phyloP scores from a whole-genome alignment of 2,797 vertebrate species.

The Lepus townsendii region DNA sequence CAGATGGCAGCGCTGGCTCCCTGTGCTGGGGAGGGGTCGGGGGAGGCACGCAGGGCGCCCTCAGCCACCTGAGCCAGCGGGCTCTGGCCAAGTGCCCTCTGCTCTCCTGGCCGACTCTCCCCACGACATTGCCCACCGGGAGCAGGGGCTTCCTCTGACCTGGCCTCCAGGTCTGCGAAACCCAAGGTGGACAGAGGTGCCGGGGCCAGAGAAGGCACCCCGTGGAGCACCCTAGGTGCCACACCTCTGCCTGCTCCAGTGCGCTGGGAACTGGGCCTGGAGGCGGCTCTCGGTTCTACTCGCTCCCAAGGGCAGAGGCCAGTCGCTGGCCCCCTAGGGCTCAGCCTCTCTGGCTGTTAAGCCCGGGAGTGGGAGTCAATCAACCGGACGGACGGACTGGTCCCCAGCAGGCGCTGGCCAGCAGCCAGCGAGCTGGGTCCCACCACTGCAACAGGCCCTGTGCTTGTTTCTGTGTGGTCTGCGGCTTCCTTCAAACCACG shows the following conservation, averaged over 20 bases:
- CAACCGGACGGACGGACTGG: neutral
- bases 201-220: neutral
- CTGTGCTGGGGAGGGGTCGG: neutral
- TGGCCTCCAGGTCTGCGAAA: neutral
- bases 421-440: neutral
- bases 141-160: neutral
- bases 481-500: neutral
- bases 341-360: neutral
- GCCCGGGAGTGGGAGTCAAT: neutral
- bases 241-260: fast-evolving
- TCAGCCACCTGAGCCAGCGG: conserved; percentile 70
- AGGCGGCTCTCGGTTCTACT: neutral
- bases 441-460: neutral
- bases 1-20: conserved; percentile 61
- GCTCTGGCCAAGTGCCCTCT: neutral
- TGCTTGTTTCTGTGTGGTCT: neutral
- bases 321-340: neutral
- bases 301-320: neutral
- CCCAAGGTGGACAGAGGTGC: neutral
- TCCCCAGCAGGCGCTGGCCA: neutral
- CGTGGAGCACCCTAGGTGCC: too few species aligned
- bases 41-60: conserved; percentile 30
- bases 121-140: neutral
- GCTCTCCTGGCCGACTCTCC: neutral
- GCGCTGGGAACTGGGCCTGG: neutral